These are phyloP conservation scores for Notolepis coatsorum DNA, from an alignment of 2,797 vertebrate species.

Conservation along the genomic window DNA sequence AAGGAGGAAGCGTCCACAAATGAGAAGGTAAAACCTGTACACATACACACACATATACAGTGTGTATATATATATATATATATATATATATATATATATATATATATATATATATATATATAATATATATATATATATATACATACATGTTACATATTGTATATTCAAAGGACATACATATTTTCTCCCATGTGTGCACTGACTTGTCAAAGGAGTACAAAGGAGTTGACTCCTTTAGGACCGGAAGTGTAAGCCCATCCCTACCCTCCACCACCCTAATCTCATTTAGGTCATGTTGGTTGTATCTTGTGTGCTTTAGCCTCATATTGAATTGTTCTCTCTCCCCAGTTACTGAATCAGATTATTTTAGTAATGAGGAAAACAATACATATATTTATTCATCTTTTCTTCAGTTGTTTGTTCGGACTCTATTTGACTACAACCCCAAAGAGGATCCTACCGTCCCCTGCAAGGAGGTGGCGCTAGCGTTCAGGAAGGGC, in stretches of 20 bases:
- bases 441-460: constrained; percentile 88
- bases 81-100: no score
- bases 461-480: constrained; percentile 92
- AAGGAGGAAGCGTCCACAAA: constrained; percentile 80
- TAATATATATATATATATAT: no score
- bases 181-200: no score
- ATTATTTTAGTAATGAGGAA: background rate
- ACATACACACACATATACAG: background rate
- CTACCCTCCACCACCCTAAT: no score
- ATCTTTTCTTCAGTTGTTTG: constrained; percentile 84
- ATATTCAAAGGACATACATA: no score
- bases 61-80: background rate
- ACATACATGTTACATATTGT: no score
- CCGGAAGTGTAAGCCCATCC: no score
- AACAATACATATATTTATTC: background rate
- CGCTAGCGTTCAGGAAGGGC: constrained; percentile 88
- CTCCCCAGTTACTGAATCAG: constrained; percentile 2
- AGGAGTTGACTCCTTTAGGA: no score
- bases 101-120: no score
- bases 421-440: constrained; percentile 92
- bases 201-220: no score
- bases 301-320: constrained; percentile 30
- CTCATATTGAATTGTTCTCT: constrained; percentile 42
- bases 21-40: constrained; percentile 59
- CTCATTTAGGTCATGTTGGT: no score